Evolutionary conservation across 2,797 vertebrate species (phyloP), one percentile per base, ranked within the genome.

Genomic region (Brachyalestes nurse): DNA sequence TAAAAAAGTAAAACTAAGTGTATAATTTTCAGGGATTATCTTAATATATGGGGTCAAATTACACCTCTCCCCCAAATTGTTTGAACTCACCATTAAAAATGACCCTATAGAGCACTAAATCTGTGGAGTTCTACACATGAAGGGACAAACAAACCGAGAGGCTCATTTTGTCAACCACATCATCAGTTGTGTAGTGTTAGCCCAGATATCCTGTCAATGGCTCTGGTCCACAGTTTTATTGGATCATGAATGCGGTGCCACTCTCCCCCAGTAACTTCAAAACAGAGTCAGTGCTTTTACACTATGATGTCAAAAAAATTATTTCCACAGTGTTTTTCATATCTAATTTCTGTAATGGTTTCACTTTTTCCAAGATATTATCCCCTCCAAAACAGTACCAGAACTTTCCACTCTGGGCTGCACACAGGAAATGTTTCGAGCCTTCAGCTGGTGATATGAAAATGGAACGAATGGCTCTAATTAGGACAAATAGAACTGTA

Each of bases 211-310:
- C 28, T 12, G 13, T 34, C 28, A 64, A 58, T 21, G 58, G 34
- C 45, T 80, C 84, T 82, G 82, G 62, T 81, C 79, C 62, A 62
- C 58, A 53, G 75, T 13, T 62, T 81, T 82, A 82, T 72, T 77
- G 65, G 12, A 83, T 81, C 81, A 88, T 86, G 58, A 70, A 64
- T 7, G 16, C 75, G 72, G 78, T 80, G 73, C 83, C 82, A 77
- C 28, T 85, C 84, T 87, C 72, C 60, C 58, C 57, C 72, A 64
- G 64, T 66, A 71, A 71, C 74, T 49, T 47, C 64, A 72, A 69
- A 76, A 23, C 19, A 83, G 78, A 77, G 45, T 49, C 19, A 38
- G 51, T 76, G 28, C 28, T 28, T 28, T 38, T 53, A 57, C 25
- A 42, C 45, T 45, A 45, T 55, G 38, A 76, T 83, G 60, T 74